phyloP scores from a whole-genome alignment of 2,113 vertebrate genomes.

The Pteronura brasiliensis region DNA sequence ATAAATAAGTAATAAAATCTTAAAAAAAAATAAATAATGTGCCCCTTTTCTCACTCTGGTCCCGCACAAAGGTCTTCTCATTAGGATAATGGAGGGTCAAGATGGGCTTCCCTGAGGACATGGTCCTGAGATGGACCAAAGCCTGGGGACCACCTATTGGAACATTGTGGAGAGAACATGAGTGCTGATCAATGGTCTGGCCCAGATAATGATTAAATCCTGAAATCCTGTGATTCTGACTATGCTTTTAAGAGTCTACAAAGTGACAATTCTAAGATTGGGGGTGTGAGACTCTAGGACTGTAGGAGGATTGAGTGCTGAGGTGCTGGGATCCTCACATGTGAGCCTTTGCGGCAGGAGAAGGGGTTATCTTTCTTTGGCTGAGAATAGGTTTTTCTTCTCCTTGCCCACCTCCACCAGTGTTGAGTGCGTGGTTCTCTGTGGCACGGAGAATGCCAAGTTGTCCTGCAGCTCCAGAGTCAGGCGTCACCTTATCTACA shows the following conservation, averaged over 20 bases:
- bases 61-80: not conserved
- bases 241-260: not conserved
- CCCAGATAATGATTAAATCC: not conserved
- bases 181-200: not conserved
- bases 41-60: not conserved
- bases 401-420: not conserved
- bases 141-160: not conserved
- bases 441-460: not conserved
- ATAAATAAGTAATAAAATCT: too few relatives aligned
- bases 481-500: constrained; percentile 46
- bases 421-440: not conserved
- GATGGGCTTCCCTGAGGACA: not conserved
- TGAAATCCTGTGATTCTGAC: not conserved
- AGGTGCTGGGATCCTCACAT: not conserved
- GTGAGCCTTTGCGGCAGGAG: not conserved
- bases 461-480: not conserved
- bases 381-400: not conserved
- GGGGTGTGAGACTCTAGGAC: not conserved
- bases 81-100: not conserved
- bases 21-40: not conserved
- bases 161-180: not conserved
- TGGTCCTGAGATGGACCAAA: accelerated
- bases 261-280: not conserved
- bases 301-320: not conserved
- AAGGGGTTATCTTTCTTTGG: not conserved